A percentile compares a stretch with the other conserved stretches of the same genome.
Evolutionary conservation across 2,888 invertebrate genomes (phyloP).

Genomic region (Drosophila villosipedis): DNA sequence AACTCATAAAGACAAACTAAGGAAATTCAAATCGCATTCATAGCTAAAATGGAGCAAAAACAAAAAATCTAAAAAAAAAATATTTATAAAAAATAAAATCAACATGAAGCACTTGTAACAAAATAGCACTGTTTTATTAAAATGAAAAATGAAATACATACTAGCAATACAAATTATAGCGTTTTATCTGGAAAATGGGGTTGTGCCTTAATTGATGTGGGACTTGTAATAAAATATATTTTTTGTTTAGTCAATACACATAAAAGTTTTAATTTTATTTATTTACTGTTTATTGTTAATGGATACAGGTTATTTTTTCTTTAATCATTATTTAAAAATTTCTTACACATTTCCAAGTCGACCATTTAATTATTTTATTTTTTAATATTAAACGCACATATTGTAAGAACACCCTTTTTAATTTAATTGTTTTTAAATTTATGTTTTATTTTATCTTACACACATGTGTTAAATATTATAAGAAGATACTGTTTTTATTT

Average conservation of each 20-base stretch:
- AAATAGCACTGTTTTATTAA: slow-evolving; percentile 81
- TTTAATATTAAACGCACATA: neutral
- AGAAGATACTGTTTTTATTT: neutral
- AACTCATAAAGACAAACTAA: slow-evolving; percentile 54
- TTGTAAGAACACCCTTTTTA: neutral
- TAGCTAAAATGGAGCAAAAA: slow-evolving; percentile 45
- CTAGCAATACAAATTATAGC: slow-evolving; percentile 62
- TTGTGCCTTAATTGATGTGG: neutral
- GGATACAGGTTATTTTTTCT: neutral
- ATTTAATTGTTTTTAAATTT: neutral
- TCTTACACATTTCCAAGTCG: neutral
- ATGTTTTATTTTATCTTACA: neutral
- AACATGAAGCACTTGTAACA: slow-evolving; percentile 78
- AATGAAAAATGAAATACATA: slow-evolving; percentile 71
- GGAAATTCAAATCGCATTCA: slow-evolving; percentile 40
- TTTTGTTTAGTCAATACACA: neutral
- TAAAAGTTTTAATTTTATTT: neutral
- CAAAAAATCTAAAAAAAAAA: slow-evolving; percentile 10
- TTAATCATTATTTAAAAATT: neutral
- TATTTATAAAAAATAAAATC: slow-evolving; percentile 37
- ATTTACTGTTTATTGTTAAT: neutral
- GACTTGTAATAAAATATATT: neutral
- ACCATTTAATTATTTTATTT: neutral
- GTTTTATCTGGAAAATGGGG: slow-evolving; percentile 36
- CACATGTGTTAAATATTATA: neutral